phyloP scores from a whole-genome alignment of 2,888 invertebrate species.

The Nipponacmea schrenckii region DNA sequence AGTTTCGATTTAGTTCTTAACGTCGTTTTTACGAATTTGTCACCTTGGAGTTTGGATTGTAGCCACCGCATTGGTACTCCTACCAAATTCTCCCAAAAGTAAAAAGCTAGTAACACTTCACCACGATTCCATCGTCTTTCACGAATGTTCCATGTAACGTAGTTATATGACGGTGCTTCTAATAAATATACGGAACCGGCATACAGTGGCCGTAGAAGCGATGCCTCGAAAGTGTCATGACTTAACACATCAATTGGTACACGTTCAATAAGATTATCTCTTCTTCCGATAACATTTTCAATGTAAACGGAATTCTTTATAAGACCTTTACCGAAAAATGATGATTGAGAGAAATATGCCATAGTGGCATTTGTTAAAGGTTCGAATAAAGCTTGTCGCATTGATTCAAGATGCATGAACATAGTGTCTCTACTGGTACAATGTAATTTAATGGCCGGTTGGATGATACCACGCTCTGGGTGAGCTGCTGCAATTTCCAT shows the following conservation, averaged over 20 bases:
- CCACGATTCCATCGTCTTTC: conserved; percentile 59
- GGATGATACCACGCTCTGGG: conserved; percentile 57
- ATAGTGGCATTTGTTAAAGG: conserved; percentile 57
- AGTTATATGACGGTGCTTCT: conserved; percentile 57
- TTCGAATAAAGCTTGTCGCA: conserved; percentile 54
- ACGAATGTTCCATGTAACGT: conserved; percentile 58
- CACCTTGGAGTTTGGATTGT: conserved; percentile 48
- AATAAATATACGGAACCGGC: conserved; percentile 48
- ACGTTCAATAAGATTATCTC: conserved; percentile 51
- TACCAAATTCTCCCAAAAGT: conserved; percentile 54
- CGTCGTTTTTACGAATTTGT: conserved; percentile 51
- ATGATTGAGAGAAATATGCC: conserved; percentile 50
- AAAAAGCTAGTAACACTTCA: conserved; percentile 53
- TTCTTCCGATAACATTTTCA: conserved; percentile 52
- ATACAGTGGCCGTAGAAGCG: conserved; percentile 51
- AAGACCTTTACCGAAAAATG: conserved; percentile 58
- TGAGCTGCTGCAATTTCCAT: conserved; percentile 54
- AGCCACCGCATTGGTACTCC: conserved; percentile 52
- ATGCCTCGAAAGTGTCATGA: conserved; percentile 61
- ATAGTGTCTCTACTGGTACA: conserved; percentile 49
- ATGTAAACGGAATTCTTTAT: conserved; percentile 57
- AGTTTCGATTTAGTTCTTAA: conserved; percentile 52
- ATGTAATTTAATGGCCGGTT: conserved; percentile 55
- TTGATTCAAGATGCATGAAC: conserved; percentile 57
- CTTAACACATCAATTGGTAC: conserved; percentile 60